Evolutionary conservation across 2,113 vertebrate species (phyloP).

Genomic region (Cottus gobio): DNA sequence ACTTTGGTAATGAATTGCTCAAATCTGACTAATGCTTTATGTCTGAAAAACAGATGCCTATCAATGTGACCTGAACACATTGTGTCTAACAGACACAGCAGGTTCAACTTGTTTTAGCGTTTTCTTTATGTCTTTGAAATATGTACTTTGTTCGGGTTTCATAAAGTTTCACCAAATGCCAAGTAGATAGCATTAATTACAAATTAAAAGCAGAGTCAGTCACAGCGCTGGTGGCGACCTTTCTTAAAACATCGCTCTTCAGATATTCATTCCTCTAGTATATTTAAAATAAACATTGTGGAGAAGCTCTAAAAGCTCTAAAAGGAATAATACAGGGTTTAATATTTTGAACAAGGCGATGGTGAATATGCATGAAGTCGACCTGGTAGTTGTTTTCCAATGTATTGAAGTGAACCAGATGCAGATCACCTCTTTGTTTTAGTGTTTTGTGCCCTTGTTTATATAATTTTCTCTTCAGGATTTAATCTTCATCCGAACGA

Average conservation of each 20-base stretch:
- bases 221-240: not conserved
- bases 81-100: not conserved
- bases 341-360: slow-evolving; percentile 30
- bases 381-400: not conserved
- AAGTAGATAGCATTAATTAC: not conserved
- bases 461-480: slow-evolving; percentile 20
- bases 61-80: not conserved
- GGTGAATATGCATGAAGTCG: slow-evolving; percentile 22
- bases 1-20: not conserved
- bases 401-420: slow-evolving; percentile 1
- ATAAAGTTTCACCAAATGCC: not conserved
- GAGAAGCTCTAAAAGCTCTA: slow-evolving; percentile 28
- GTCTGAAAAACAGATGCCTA: not conserved
- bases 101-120: not conserved
- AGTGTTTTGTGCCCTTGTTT: slow-evolving; percentile 16
- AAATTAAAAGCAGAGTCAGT: slow-evolving; percentile 9
- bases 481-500: slow-evolving; percentile 20
- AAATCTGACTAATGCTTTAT: slow-evolving; percentile 3
- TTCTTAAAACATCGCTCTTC: not conserved
- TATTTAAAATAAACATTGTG: slow-evolving; percentile 24
- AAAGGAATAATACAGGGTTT: slow-evolving; percentile 36
- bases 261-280: slow-evolving; percentile 7
- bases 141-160: not conserved
- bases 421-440: not conserved
- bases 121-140: not conserved